These are phyloP conservation scores for Percopsis transmontana DNA, from an alignment of 2,113 vertebrate genomes.

Conservation along the genomic window DNA sequence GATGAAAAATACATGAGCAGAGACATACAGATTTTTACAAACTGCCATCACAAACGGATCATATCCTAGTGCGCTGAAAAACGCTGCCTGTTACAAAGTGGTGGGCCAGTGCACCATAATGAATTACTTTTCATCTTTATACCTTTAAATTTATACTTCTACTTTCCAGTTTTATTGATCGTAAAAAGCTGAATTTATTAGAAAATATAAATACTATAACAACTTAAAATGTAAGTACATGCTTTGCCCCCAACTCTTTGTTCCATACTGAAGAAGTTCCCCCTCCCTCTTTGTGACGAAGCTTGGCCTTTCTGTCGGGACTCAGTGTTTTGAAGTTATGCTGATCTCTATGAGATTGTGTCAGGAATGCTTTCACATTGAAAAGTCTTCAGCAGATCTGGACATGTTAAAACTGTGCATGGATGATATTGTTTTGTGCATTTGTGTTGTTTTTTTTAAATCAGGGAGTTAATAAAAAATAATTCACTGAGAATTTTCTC, in stretches of 20 bases:
- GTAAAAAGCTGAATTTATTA: slow-evolving; percentile 26
- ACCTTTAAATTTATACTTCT: slow-evolving; percentile 42
- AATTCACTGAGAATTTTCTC: slow-evolving; percentile 54
- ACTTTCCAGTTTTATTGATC: slow-evolving; percentile 43
- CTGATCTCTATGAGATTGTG: slow-evolving; percentile 77
- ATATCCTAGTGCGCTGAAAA: slow-evolving; percentile 35
- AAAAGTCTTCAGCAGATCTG: slow-evolving; percentile 75
- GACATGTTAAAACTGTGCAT: slow-evolving; percentile 76
- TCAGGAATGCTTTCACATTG: slow-evolving; percentile 74
- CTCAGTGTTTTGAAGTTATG: slow-evolving; percentile 59
- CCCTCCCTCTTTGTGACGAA: slow-evolving; percentile 38
- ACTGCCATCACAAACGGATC: slow-evolving; percentile 43
- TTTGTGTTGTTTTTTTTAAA: slow-evolving; percentile 78
- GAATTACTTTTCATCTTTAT: slow-evolving; percentile 37
- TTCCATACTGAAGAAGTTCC: slow-evolving; percentile 38
- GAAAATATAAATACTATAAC: background rate
- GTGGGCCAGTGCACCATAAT: slow-evolving; percentile 33
- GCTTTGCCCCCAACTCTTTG: slow-evolving; percentile 24
- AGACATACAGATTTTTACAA: slow-evolving; percentile 37
- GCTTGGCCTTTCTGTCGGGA: slow-evolving; percentile 71
- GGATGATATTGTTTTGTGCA: slow-evolving; percentile 77
- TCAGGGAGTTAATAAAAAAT: slow-evolving; percentile 73
- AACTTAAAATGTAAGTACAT: background rate
- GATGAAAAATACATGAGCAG: slow-evolving; percentile 56
- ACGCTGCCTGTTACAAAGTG: slow-evolving; percentile 64